Percentiles rank a stretch among this genome's conserved stretches.
These are phyloP conservation scores for Excalfactoria chinensis DNA, from an alignment of 2,113 vertebrate species.

Conservation along the genomic window DNA sequence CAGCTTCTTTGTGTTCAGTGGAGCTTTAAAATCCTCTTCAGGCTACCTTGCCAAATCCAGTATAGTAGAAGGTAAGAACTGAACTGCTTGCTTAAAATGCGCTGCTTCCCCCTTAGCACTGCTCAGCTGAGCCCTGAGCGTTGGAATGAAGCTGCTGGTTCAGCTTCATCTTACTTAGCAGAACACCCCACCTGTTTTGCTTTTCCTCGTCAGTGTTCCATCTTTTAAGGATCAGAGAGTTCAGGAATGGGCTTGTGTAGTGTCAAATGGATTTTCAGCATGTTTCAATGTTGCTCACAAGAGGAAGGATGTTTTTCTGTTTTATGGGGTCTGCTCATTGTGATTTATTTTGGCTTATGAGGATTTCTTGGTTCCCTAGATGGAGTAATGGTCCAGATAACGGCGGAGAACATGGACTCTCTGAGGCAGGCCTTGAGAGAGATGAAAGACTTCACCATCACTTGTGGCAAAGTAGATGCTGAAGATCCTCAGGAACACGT, in stretches of 20 bases:
- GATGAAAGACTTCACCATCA: slow-evolving; percentile 97
- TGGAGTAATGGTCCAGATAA: slow-evolving; percentile 99
- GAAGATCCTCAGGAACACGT: slow-evolving; percentile 95
- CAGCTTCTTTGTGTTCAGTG: slow-evolving; percentile 99
- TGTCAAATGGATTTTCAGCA: background rate
- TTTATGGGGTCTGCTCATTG: background rate
- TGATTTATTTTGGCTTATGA: background rate
- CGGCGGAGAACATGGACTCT: slow-evolving; percentile 95
- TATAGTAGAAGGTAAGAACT: slow-evolving; percentile 95
- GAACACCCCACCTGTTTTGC: background rate
- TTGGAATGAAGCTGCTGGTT: background rate
- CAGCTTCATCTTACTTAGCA: background rate
- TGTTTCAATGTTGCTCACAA: background rate
- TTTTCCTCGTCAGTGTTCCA: background rate
- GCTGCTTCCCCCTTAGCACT: background rate
- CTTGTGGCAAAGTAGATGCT: slow-evolving; percentile 91
- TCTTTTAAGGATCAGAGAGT: background rate
- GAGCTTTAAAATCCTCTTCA: slow-evolving; percentile 95
- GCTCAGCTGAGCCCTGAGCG: background rate
- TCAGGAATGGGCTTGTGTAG: background rate
- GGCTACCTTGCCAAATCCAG: slow-evolving; percentile 97
- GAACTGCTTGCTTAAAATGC: background rate
- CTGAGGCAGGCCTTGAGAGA: slow-evolving; percentile 93
- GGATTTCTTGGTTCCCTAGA: slow-evolving; percentile 78
- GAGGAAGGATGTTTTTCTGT: background rate